Base-by-base conservation (phyloP, 2,797 vertebrate genomes). In the Mormyrus hasselquistii region DNA sequence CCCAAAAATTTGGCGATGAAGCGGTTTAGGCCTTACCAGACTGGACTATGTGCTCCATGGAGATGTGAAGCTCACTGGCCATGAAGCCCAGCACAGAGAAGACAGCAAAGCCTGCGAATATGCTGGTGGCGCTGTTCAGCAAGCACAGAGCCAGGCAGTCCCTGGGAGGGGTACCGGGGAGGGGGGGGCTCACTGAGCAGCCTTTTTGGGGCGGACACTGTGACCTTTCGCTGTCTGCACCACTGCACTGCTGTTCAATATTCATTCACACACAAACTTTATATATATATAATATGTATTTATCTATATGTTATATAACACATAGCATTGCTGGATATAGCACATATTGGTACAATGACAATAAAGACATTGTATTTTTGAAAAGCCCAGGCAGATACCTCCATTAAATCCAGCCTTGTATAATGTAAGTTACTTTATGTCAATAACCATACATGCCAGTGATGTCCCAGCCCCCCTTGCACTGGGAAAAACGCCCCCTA, bases 51-150 rank as follows among this genome's bases (percentile, higher is more conserved):
- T 97, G 93, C 0, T 89, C 41, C 22, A 99, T 92, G 0, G 92
- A 5, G 0, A 97, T 0, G 0, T 79, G 91, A 52, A 97, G 95
- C 84, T 96, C 94, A 2, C 86, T 88, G 22, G 97, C 95, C 97
- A 98, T 96, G 94, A 97, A 99, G 79, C 98, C 98, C 92, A 98
- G 89, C 59, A 98, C 93, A 0, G 98, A 98, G 94, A 98, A 98
- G 88, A 99, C 97, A 38, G 94, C 96, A 41, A 99, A 97, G 2
- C 98, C 97, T 3, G 96, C 97, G 87, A 97, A 92, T 8, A 99
- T 97, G 90, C 97, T 97, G 88, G 97, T 98, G 89, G 91, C 94
- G 8, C 96, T 97, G 94, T 97, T 99, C 86, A 99, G 93, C 89
- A 96, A 94, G 90, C 97, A 99, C 4, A 99, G 95, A 0, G 93